Evolutionary conservation across 2,797 vertebrate species (phyloP).

Genomic region (Hozukius guyotensis): DNA sequence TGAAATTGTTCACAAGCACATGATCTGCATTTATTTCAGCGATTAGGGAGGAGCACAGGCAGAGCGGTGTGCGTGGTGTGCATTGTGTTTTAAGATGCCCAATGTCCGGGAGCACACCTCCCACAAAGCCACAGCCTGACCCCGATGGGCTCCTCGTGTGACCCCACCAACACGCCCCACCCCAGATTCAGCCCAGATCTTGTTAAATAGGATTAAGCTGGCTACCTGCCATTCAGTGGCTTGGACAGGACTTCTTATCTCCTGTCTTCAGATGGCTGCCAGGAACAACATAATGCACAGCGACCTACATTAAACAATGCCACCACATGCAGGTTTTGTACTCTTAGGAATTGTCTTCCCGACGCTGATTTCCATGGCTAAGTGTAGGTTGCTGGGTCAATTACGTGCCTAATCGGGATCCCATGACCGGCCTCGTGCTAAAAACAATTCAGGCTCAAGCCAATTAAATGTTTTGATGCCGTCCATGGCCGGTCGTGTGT

Average conservation of each 20-base stretch:
- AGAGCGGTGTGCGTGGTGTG: no score
- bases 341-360: slow-evolving; percentile 37
- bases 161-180: slow-evolving; percentile 59
- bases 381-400: slow-evolving; percentile 51
- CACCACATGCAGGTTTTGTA: slow-evolving; percentile 42
- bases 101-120: slow-evolving; percentile 3
- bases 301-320: slow-evolving; percentile 76
- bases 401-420: slow-evolving; percentile 66
- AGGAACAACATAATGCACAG: slow-evolving; percentile 71
- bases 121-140: slow-evolving; percentile 51
- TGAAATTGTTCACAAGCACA: not conserved
- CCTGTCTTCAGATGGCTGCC: slow-evolving; percentile 70
- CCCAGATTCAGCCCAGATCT: slow-evolving; percentile 67
- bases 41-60: not conserved
- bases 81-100: slow-evolving; percentile 2
- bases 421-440: slow-evolving; percentile 60
- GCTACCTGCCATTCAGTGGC: slow-evolving; percentile 77
- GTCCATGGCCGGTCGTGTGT: not conserved
- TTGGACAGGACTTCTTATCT: slow-evolving; percentile 77
- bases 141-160: slow-evolving; percentile 57
- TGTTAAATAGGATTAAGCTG: slow-evolving; percentile 80
- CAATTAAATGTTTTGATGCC: slow-evolving; percentile 53
- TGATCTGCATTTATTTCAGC: not conserved
- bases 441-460: slow-evolving; percentile 45
- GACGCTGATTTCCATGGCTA: slow-evolving; percentile 41